A percentile compares a stretch with the other conserved stretches of the same genome.
These are phyloP conservation scores for Saguinus imperator DNA, from an alignment of 2,113 vertebrate genomes.

Conservation along the genomic window DNA sequence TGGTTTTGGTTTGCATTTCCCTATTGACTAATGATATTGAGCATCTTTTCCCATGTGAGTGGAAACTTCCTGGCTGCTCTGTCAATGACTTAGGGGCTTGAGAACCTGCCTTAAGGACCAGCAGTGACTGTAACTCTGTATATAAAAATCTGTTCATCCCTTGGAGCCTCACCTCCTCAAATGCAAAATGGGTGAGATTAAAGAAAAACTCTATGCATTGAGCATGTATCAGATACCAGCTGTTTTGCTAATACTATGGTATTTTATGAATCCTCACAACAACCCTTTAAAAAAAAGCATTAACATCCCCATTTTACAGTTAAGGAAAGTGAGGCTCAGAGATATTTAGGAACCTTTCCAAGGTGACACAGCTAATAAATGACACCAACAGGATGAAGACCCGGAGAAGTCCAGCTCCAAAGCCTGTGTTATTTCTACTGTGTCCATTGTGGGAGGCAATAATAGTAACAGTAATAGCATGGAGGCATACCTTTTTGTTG, in stretches of 20 bases:
- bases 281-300: not conserved
- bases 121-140: not conserved
- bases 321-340: not conserved
- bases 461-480: not conserved
- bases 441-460: not conserved
- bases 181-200: not conserved
- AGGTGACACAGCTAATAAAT: not conserved
- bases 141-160: not conserved
- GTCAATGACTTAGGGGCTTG: not conserved
- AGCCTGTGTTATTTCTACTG: not conserved
- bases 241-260: not conserved
- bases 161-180: not conserved
- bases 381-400: not conserved
- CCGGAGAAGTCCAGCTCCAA: not conserved
- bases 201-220: not conserved
- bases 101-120: not conserved
- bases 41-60: not conserved
- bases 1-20: not conserved
- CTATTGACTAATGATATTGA: not conserved
- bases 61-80: not conserved
- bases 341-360: not conserved
- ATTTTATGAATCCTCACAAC: not conserved
- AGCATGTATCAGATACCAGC: not conserved
- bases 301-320: not conserved
- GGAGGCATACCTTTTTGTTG: not conserved